phyloP scores from a whole-genome alignment of 2,797 vertebrate genomes.

The Craterocephalus amniculus region DNA sequence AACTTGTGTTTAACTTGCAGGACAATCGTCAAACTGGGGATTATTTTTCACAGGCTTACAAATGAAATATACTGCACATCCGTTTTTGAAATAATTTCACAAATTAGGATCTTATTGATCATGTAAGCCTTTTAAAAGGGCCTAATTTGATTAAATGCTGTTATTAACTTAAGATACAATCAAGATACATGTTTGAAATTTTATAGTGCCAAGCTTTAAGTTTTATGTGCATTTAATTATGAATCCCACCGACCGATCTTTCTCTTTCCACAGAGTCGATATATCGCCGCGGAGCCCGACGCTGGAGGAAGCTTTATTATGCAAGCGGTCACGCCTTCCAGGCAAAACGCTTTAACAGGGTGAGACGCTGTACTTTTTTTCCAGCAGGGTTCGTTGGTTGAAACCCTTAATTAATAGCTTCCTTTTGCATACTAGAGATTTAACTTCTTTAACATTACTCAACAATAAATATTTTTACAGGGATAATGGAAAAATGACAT shows the following conservation, averaged over 20 bases:
- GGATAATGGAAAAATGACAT: too few species aligned
- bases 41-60: too few species aligned
- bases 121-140: background rate
- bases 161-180: background rate
- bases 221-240: background rate
- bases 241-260: background rate
- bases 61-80: too few species aligned
- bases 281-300: conserved; percentile 95
- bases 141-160: too few species aligned
- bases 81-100: too few species aligned
- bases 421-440: background rate
- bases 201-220: background rate
- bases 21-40: too few species aligned
- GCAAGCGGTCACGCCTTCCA: conserved; percentile 98
- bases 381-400: background rate
- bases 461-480: background rate
- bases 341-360: conserved; percentile 98
- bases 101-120: background rate
- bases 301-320: conserved; percentile 99
- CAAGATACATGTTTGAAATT: background rate
- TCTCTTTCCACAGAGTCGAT: conserved; percentile 88
- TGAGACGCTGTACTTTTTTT: conserved; percentile 57
- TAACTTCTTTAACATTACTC: background rate
- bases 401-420: background rate
- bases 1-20: background rate